phyloP scores from a whole-genome alignment of 2,888 invertebrate genomes.

The Hoplodrina blanda region DNA sequence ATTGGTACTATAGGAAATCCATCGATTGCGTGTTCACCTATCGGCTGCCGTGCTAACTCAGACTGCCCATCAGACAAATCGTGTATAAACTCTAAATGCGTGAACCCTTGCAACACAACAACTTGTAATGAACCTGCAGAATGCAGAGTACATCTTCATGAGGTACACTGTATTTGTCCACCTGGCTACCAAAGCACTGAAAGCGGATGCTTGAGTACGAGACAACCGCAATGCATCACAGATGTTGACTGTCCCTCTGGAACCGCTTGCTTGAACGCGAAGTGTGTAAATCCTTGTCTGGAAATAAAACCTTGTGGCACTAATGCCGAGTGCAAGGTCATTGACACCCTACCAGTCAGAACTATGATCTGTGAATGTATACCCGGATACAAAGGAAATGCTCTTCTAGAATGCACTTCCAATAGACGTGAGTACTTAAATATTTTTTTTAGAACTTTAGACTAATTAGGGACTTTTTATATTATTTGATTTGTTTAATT shows the following conservation, averaged over 20 bases:
- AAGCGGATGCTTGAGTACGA: slow-evolving; percentile 91
- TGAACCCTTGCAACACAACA: slow-evolving; percentile 93
- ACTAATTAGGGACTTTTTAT: neutral
- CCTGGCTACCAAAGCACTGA: slow-evolving; percentile 93
- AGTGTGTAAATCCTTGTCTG: slow-evolving; percentile 96
- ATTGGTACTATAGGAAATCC: slow-evolving; percentile 96
- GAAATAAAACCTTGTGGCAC: slow-evolving; percentile 95
- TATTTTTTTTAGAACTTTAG: neutral
- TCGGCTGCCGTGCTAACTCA: slow-evolving; percentile 94
- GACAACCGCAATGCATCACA: slow-evolving; percentile 92
- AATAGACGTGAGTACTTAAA: slow-evolving; percentile 92
- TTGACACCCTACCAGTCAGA: slow-evolving; percentile 95
- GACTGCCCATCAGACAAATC: slow-evolving; percentile 96
- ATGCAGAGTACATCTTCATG: slow-evolving; percentile 94
- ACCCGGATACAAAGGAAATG: slow-evolving; percentile 96
- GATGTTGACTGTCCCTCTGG: slow-evolving; percentile 96
- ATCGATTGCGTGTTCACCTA: slow-evolving; percentile 93
- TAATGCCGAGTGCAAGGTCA: slow-evolving; percentile 94
- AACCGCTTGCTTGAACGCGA: slow-evolving; percentile 95
- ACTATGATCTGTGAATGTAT: slow-evolving; percentile 97
- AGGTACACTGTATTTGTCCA: slow-evolving; percentile 95
- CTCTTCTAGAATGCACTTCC: slow-evolving; percentile 93
- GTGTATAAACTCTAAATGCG: slow-evolving; percentile 95
- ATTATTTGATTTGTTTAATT: neutral
- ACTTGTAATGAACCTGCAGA: slow-evolving; percentile 94